A percentile compares a stretch with the other conserved stretches of the same genome.
Evolutionary conservation across 1,140 invertebrate genomes (phyloP).

Genomic region (Panagrolaimus sp.): DNA sequence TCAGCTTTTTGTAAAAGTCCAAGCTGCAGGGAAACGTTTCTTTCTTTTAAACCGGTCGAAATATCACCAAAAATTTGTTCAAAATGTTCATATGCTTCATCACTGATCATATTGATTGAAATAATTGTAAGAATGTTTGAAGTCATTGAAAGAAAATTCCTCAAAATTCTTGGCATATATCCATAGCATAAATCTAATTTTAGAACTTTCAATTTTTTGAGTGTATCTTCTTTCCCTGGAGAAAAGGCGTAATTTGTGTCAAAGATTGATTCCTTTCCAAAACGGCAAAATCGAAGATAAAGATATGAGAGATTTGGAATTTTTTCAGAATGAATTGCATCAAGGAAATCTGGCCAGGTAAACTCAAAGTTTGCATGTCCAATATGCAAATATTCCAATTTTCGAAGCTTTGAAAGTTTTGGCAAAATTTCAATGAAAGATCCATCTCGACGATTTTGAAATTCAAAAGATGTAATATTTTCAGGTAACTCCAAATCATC

Average conservation of each 20-base stretch:
- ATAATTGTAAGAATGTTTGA: not conserved
- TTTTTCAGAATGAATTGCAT: not conserved
- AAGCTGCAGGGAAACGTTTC: conserved; percentile 2
- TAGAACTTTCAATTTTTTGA: not conserved
- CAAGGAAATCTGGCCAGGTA: not conserved
- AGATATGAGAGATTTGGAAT: not conserved
- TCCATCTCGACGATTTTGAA: not conserved
- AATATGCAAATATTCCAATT: conserved; percentile 10
- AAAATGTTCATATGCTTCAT: not conserved
- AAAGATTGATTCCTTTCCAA: conserved; percentile 8
- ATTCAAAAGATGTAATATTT: conserved; percentile 13
- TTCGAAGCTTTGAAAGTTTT: not conserved
- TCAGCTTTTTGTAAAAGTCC: conserved; percentile 11
- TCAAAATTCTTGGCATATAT: not conserved
- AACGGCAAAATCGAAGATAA: conserved; percentile 9
- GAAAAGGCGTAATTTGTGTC: not conserved
- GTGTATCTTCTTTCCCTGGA: too few species aligned
- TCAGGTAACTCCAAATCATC: not conserved
- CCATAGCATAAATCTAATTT: conserved; percentile 18
- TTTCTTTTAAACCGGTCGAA: not conserved
- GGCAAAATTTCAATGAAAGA: not conserved
- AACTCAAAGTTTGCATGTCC: not conserved
- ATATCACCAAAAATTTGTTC: conserved; percentile 4
- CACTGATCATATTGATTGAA: conserved; percentile 10
- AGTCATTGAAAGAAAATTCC: conserved; percentile 1